phyloP scores from a whole-genome alignment of 2,113 vertebrate genomes.

The Corydoras maculifer region DNA sequence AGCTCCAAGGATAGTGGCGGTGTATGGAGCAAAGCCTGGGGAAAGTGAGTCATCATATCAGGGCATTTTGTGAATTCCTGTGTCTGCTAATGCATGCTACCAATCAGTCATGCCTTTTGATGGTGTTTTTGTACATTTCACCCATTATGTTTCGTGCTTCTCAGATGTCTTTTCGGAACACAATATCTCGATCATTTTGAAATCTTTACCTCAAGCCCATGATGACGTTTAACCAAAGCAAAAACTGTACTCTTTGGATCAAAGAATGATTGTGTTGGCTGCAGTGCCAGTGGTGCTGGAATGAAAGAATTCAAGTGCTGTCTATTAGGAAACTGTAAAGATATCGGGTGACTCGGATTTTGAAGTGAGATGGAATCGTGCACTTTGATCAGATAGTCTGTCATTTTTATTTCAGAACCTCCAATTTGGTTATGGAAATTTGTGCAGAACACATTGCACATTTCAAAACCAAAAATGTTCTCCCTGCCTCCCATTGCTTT shows the following conservation, averaged over 20 bases:
- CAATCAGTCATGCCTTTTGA: constrained; percentile 34
- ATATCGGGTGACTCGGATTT: constrained; percentile 33
- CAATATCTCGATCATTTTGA: constrained; percentile 39
- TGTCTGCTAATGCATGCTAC: constrained; percentile 27
- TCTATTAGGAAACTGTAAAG: constrained; percentile 33
- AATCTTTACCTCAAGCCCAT: constrained; percentile 29
- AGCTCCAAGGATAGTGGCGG: constrained; percentile 23
- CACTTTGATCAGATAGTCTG: constrained; percentile 29
- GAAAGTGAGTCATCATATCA: constrained; percentile 33
- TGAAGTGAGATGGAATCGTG: constrained; percentile 29
- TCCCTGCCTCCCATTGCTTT: constrained; percentile 11
- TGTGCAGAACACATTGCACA: constrained; percentile 14
- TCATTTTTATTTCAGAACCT: constrained; percentile 28
- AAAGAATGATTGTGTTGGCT: constrained; percentile 38
- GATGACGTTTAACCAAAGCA: constrained; percentile 24
- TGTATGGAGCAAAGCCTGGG: constrained; percentile 27
- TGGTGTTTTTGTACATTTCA: constrained; percentile 32
- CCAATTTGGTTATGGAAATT: constrained; percentile 30
- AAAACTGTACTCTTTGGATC: constrained; percentile 44
- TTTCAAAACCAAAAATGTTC: constrained; percentile 29
- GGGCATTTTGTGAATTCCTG: constrained; percentile 33
- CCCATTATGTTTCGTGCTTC: constrained; percentile 22
- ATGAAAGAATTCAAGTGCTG: constrained; percentile 21
- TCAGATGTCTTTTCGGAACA: constrained; percentile 37
- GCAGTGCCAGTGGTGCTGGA: constrained; percentile 31